A percentile compares a stretch with the other conserved stretches of the same genome.
phyloP scores from a whole-genome alignment of 2,888 invertebrate genomes.

The Marronus borbonicus region DNA sequence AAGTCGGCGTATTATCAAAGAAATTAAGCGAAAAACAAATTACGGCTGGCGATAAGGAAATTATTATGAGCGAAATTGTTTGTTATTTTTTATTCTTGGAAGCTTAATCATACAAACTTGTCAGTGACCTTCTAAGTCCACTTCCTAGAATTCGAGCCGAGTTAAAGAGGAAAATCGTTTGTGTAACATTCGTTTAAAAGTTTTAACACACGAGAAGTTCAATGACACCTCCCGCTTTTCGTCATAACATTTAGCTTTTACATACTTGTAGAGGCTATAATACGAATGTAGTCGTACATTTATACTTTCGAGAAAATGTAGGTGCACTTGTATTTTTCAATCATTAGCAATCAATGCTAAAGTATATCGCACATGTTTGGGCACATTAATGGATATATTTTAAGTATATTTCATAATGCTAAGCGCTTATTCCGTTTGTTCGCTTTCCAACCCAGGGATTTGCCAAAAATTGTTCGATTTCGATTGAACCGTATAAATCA shows the following conservation, averaged over 20 bases:
- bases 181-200: constrained; percentile 35
- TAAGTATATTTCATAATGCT: too few relatives aligned
- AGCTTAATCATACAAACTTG: constrained; percentile 44
- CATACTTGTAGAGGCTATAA: background rate
- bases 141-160: constrained; percentile 40
- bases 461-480: too few relatives aligned
- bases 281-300: background rate
- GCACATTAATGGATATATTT: too few relatives aligned
- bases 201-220: constrained; percentile 17
- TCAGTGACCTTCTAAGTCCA: constrained; percentile 42
- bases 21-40: constrained; percentile 44
- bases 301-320: background rate
- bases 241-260: constrained; percentile 4
- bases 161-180: constrained; percentile 43
- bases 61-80: constrained; percentile 44
- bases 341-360: too few relatives aligned
- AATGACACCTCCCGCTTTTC: constrained; percentile 35
- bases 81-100: constrained; percentile 45
- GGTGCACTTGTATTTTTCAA: too few relatives aligned
- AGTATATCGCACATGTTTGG: too few relatives aligned
- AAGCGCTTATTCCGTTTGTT: too few relatives aligned
- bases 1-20: constrained; percentile 37
- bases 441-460: too few relatives aligned
- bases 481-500: too few relatives aligned
- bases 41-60: constrained; percentile 39